Conservation (phyloP, 2,113 vertebrate genomes). For the Leucoraja erinaceus region DNA sequence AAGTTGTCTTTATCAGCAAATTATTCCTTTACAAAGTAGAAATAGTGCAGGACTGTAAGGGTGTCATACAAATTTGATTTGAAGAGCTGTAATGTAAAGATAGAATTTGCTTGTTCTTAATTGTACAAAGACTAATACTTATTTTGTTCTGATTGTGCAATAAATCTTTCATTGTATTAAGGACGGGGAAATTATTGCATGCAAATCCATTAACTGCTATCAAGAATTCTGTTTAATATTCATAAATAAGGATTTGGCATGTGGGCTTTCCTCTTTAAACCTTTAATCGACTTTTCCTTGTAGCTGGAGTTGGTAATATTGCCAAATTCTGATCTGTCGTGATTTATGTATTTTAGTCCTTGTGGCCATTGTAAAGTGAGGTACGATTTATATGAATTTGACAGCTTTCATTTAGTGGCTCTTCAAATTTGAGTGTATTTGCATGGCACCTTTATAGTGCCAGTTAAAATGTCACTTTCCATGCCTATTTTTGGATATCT, state of each 20-base stretch:
- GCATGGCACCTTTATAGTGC: not conserved
- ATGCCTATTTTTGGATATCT: not conserved
- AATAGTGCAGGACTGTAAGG: not conserved
- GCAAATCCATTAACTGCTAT: not conserved
- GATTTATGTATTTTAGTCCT: not conserved
- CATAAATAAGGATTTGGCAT: not conserved
- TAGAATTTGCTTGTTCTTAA: too few species aligned
- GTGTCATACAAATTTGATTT: not conserved
- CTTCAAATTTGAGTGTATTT: not conserved
- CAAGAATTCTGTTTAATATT: not conserved
- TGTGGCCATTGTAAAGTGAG: not conserved
- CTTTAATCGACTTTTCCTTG: not conserved
- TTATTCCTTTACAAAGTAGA: not conserved
- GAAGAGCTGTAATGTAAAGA: too few species aligned
- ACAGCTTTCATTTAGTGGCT: not conserved
- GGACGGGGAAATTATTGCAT: not conserved
- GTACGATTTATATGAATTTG: not conserved
- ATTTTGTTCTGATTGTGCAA: not conserved
- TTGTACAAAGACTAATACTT: not conserved
- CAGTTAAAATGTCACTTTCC: not conserved
- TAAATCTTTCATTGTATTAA: not conserved
- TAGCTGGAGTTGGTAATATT: not conserved
- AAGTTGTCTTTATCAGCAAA: not conserved
- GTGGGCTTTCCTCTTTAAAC: not conserved
- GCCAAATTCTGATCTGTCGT: not conserved